Evolutionary conservation across 2,113 vertebrate genomes (phyloP).

Genomic region (Proteles cristata): DNA sequence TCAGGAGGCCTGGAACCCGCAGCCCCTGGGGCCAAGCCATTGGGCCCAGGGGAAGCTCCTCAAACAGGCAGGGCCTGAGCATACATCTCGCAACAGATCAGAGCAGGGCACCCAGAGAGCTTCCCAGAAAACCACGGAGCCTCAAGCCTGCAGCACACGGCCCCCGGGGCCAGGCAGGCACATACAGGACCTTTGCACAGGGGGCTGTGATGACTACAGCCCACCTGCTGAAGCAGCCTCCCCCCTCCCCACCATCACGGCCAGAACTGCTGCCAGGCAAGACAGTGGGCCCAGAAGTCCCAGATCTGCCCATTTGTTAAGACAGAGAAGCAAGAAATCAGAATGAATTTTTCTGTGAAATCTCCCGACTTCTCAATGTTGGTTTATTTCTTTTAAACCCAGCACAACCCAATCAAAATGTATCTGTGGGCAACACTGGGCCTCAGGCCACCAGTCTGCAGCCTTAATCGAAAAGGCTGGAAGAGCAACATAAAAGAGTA

Average conservation of each 20-base stretch:
- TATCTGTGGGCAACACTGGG: background rate
- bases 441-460: background rate
- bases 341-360: background rate
- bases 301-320: too few species aligned
- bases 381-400: conserved; percentile 6
- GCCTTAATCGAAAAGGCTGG: background rate
- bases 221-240: background rate
- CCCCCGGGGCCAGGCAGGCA: background rate
- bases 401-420: conserved; percentile 32
- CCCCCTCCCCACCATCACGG: too few species aligned
- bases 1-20: background rate
- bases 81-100: background rate
- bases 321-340: background rate
- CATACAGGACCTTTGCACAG: accelerated
- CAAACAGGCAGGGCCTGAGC: background rate
- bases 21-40: background rate
- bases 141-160: background rate
- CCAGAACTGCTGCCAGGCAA: background rate
- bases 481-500: background rate
- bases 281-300: accelerated
- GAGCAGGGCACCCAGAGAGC: background rate
- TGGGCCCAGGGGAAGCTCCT: background rate
- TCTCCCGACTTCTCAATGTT: background rate
- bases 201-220: background rate
- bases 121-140: too few species aligned